A percentile compares a stretch with the other conserved stretches of the same genome.
Conservation (phyloP, 2,797 vertebrate genomes). For the Fratercula arctica region DNA sequence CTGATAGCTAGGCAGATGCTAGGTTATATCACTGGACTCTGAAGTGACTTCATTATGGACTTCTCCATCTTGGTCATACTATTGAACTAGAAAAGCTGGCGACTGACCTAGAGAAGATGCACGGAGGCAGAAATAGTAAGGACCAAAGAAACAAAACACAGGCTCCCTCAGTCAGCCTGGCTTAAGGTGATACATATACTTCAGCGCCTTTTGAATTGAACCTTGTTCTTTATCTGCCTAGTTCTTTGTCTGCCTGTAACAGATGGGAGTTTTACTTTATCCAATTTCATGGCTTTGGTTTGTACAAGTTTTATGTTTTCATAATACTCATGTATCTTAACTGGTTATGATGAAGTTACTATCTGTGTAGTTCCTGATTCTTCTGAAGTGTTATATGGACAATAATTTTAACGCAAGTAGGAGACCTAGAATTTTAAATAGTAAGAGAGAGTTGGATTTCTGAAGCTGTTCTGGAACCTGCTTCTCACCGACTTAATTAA, state of each 20-base stretch:
- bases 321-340: background rate
- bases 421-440: background rate
- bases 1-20: background rate
- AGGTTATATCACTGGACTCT: background rate
- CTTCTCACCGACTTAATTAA: background rate
- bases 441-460: background rate
- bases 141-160: background rate
- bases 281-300: background rate
- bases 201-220: background rate
- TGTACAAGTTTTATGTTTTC: background rate
- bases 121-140: background rate
- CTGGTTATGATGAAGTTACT: background rate
- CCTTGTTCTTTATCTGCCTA: background rate
- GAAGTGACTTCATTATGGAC: background rate
- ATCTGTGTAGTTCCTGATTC: background rate
- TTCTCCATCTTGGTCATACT: background rate
- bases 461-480: background rate
- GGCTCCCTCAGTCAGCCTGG: background rate
- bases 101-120: background rate
- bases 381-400: background rate
- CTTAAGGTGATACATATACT: background rate
- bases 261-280: background rate
- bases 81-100: background rate
- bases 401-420: background rate
- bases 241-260: background rate